phyloP scores from a whole-genome alignment of 2,113 vertebrate species.

The Oryctolagus cuniculus region DNA sequence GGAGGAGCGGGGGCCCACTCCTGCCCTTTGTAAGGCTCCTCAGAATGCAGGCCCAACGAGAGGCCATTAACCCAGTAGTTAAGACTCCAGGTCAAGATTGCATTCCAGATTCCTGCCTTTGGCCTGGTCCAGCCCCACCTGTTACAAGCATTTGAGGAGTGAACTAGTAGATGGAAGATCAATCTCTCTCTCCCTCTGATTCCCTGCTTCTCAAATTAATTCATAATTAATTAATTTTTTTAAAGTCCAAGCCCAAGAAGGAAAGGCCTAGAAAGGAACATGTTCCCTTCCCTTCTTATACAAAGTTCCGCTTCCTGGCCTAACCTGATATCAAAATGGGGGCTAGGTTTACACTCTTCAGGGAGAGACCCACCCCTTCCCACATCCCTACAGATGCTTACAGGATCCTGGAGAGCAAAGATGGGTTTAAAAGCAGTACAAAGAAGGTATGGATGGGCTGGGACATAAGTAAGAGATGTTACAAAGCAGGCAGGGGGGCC shows the following conservation, averaged over 20 bases:
- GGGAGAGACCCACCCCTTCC: neutral
- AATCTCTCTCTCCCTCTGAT: no score
- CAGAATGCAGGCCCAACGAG: neutral
- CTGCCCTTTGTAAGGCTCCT: neutral
- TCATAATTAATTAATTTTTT: no score
- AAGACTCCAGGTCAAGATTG: no score
- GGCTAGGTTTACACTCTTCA: neutral
- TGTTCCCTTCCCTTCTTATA: neutral
- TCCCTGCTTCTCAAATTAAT: no score
- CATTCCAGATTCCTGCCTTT: no score
- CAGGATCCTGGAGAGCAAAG: fast-evolving
- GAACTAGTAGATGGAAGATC: no score
- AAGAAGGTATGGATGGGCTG: no score
- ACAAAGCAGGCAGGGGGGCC: neutral
- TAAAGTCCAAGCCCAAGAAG: neutral
- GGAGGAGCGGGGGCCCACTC: fast-evolving
- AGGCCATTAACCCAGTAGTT: no score
- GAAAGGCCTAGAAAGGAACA: neutral
- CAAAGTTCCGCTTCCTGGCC: neutral
- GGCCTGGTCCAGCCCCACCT: no score
- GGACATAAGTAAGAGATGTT: no score
- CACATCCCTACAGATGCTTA: neutral
- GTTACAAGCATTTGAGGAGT: no score
- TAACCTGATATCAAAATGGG: neutral
- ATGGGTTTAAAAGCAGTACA: neutral